Evolutionary conservation across 2,113 vertebrate genomes (phyloP).

Genomic region (Monarcha castaneiventris): DNA sequence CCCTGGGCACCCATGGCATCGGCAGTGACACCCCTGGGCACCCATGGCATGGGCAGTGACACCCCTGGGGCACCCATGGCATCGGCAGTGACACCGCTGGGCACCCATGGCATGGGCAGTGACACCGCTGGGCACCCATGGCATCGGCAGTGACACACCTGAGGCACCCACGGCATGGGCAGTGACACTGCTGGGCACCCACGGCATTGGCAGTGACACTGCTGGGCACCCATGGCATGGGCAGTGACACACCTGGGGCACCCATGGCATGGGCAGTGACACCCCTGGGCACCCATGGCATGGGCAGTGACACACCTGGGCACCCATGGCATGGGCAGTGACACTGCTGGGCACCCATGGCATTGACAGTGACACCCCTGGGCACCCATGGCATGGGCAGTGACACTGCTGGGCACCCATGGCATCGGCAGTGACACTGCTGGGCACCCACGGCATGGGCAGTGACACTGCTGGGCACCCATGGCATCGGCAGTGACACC

Average conservation of each 20-base stretch:
- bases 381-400: accelerated
- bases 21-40: neutral
- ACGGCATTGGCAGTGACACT: accelerated
- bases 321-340: accelerated
- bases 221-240: accelerated
- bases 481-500: accelerated
- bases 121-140: neutral
- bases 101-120: neutral
- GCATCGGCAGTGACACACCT: accelerated
- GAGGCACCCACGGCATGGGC: neutral
- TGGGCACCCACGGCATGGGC: no score
- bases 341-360: no score
- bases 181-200: neutral
- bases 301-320: no score
- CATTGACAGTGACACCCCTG: no score
- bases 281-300: no score
- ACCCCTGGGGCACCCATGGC: neutral
- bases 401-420: no score
- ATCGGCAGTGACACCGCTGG: accelerated
- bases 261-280: no score
- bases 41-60: accelerated
- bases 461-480: neutral
- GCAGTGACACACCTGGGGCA: neutral
- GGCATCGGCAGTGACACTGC: accelerated
- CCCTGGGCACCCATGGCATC: no score